phyloP scores from a whole-genome alignment of 2,888 invertebrate genomes.

The Apamea anceps region DNA sequence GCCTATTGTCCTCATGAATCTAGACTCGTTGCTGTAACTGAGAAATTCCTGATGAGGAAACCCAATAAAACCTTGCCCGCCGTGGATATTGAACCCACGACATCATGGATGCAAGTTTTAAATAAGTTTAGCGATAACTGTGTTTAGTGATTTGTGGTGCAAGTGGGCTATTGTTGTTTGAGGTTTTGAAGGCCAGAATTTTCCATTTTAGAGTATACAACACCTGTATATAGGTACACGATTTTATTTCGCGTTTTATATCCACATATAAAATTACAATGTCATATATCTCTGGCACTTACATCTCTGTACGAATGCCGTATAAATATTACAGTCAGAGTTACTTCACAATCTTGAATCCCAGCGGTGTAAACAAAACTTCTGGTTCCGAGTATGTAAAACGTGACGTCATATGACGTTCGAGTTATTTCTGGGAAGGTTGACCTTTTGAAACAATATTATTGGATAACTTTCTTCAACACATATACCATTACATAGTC shows the following conservation, averaged over 20 bases:
- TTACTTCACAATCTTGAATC: conserved; percentile 25
- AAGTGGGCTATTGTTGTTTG: not conserved
- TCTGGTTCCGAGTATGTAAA: not conserved
- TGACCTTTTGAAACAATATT: not conserved
- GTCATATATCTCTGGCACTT: not conserved
- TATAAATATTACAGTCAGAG: conserved; percentile 16
- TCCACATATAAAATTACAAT: not conserved
- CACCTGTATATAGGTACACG: not conserved
- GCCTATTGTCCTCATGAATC: too few species aligned
- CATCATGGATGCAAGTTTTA: too few species aligned
- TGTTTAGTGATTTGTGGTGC: not conserved
- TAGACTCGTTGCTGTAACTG: too few species aligned
- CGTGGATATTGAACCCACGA: too few species aligned
- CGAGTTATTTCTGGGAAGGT: not conserved
- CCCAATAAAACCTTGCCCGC: too few species aligned
- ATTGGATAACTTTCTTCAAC: not conserved
- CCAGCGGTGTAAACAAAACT: conserved; percentile 28
- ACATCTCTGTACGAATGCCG: not conserved
- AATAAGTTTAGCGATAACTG: not conserved
- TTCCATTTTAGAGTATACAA: not conserved
- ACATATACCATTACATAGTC: not conserved
- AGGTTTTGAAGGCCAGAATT: too few species aligned
- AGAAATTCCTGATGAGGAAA: too few species aligned
- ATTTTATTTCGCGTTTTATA: not conserved
- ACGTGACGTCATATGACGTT: not conserved